Conservation (phyloP, 2,888 invertebrate genomes). For the Oscheius sp. region DNA sequence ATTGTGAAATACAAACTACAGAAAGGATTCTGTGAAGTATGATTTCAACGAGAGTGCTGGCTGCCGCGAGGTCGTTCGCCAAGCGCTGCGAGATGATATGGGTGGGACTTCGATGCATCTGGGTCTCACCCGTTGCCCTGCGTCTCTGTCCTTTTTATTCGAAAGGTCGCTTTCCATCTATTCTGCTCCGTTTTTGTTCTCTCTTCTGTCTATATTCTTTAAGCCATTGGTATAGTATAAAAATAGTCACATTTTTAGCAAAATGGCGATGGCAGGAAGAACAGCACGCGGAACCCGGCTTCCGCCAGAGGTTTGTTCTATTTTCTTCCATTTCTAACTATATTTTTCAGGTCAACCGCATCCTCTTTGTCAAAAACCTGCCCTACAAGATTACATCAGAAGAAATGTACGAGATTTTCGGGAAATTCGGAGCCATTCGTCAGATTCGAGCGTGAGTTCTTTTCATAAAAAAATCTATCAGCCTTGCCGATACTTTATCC, state of each 20-base stretch:
- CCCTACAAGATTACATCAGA: conserved; percentile 99
- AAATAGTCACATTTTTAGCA: neutral
- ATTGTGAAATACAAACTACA: conserved; percentile 31
- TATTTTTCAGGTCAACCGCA: conserved; percentile 85
- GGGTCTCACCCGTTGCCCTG: neutral
- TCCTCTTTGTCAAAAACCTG: conserved; percentile 93
- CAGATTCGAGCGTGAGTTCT: conserved; percentile 93
- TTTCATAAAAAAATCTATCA: no score
- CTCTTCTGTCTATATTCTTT: neutral
- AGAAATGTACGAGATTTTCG: conserved; percentile 99
- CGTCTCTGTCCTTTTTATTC: neutral
- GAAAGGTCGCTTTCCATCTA: neutral
- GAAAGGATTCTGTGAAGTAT: conserved; percentile 35
- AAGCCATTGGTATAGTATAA: neutral
- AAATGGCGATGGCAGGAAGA: conserved; percentile 71
- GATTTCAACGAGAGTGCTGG: neutral
- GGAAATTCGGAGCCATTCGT: conserved; percentile 98
- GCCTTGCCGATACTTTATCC: neutral
- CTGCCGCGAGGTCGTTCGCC: neutral
- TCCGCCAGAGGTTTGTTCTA: conserved; percentile 81
- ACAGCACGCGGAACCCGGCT: conserved; percentile 80
- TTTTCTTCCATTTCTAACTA: neutral
- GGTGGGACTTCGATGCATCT: neutral
- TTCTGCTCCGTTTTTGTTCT: neutral
- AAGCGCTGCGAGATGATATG: neutral